A percentile compares a stretch with the other conserved stretches of the same genome.
phyloP scores from a whole-genome alignment of 2,113 vertebrate genomes.

The Cranoglanis bouderius region DNA sequence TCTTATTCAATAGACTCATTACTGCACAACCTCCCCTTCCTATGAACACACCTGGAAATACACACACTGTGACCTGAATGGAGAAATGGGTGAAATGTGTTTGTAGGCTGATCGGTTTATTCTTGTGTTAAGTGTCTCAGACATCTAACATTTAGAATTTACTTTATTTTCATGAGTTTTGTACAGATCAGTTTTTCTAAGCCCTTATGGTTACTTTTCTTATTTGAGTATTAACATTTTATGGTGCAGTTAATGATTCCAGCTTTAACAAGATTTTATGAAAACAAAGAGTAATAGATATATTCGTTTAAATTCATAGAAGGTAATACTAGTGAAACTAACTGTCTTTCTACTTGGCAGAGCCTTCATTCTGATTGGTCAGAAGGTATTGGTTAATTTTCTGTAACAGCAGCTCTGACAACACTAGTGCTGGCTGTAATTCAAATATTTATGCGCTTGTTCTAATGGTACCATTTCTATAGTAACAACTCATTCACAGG shows the following conservation, averaged over 20 bases:
- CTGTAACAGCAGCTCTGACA: neutral
- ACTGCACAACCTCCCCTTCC: slow-evolving; percentile 12
- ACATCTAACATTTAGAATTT: neutral
- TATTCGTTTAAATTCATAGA: neutral
- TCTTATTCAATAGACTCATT: slow-evolving; percentile 54
- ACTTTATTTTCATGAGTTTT: neutral
- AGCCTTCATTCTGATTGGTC: neutral
- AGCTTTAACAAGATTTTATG: neutral
- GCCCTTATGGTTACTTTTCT: neutral
- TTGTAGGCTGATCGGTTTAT: slow-evolving; percentile 4
- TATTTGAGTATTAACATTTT: neutral
- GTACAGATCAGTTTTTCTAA: neutral
- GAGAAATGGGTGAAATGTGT: neutral
- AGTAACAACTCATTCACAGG: neutral
- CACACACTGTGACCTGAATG: neutral
- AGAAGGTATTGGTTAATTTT: neutral
- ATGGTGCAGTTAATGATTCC: neutral
- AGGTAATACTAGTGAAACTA: neutral
- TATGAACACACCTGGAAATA: slow-evolving; percentile 32
- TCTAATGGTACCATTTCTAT: neutral
- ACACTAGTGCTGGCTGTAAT: neutral
- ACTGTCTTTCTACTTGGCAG: neutral
- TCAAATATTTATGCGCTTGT: neutral
- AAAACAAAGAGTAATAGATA: neutral
- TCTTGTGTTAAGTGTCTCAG: slow-evolving; percentile 3